Percentiles rank a stretch among this genome's conserved stretches.
phyloP scores from a whole-genome alignment of 2,113 vertebrate genomes.

The Cryptomyrus ogoouensis region DNA sequence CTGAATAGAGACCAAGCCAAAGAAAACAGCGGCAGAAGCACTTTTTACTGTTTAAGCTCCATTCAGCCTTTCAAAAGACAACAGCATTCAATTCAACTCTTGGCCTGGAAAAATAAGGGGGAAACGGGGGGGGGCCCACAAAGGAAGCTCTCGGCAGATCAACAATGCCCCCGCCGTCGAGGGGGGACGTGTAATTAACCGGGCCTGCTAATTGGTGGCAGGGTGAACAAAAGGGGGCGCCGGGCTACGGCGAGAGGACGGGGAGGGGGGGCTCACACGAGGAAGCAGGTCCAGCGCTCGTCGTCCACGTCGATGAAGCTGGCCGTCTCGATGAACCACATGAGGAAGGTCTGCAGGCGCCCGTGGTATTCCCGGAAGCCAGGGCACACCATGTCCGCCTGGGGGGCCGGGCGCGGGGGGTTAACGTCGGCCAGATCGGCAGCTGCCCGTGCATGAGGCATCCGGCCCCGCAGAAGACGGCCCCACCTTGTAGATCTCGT shows the following conservation, averaged over 20 bases:
- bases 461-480: neutral
- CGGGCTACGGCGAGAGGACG: slow-evolving; percentile 68
- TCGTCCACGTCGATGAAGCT: slow-evolving; percentile 97
- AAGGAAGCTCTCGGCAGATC: slow-evolving; percentile 91
- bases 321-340: slow-evolving; percentile 99
- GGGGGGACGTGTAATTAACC: slow-evolving; percentile 96
- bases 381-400: slow-evolving; percentile 86
- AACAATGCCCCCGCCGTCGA: slow-evolving; percentile 86
- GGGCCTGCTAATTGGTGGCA: slow-evolving; percentile 89
- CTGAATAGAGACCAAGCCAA: slow-evolving; percentile 99
- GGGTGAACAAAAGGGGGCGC: slow-evolving; percentile 81
- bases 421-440: neutral
- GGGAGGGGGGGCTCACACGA: slow-evolving; percentile 59
- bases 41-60: slow-evolving; percentile 99
- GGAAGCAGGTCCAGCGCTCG: slow-evolving; percentile 99
- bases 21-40: slow-evolving; percentile 99
- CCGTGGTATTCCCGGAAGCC: slow-evolving; percentile 96
- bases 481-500: slow-evolving; percentile 88
- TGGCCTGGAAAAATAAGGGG: slow-evolving; percentile 70
- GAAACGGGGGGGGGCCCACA: slow-evolving; percentile 68
- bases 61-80: slow-evolving; percentile 96
- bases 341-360: slow-evolving; percentile 97
- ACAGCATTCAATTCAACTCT: slow-evolving; percentile 98
- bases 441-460: neutral
- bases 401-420: slow-evolving; percentile 27